These are phyloP conservation scores for Myrmecophaga tridactyla DNA, from an alignment of 2,113 vertebrate species.

Conservation along the genomic window DNA sequence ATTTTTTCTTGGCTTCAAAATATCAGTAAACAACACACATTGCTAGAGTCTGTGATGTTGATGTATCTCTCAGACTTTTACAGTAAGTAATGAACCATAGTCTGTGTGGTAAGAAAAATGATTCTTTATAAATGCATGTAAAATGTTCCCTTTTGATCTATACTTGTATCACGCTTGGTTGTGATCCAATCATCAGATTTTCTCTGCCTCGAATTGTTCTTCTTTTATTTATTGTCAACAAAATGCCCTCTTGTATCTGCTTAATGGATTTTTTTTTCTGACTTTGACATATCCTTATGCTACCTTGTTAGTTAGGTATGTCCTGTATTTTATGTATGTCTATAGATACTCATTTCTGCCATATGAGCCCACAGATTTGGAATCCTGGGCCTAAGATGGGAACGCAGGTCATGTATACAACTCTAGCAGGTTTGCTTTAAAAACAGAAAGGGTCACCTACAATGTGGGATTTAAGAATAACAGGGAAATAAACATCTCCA, in stretches of 20 bases:
- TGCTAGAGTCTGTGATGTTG: neutral
- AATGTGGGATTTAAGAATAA: neutral
- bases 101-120: neutral
- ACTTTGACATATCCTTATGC: neutral
- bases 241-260: neutral
- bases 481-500: rapidly evolving
- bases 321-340: neutral
- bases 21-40: neutral
- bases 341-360: neutral
- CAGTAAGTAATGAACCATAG: neutral
- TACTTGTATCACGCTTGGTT: neutral
- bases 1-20: neutral
- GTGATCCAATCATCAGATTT: neutral
- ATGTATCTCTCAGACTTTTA: neutral
- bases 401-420: neutral
- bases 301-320: neutral
- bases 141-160: neutral
- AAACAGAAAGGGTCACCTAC: neutral
- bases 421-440: neutral
- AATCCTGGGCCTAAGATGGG: neutral
- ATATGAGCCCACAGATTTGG: neutral
- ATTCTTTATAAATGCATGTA: neutral
- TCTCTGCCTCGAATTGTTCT: neutral
- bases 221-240: neutral
- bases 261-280: neutral